Evolutionary conservation across 2,113 vertebrate species (phyloP), one percentile per base, ranked within the genome.

Genomic region (Maccullochella peelii): DNA sequence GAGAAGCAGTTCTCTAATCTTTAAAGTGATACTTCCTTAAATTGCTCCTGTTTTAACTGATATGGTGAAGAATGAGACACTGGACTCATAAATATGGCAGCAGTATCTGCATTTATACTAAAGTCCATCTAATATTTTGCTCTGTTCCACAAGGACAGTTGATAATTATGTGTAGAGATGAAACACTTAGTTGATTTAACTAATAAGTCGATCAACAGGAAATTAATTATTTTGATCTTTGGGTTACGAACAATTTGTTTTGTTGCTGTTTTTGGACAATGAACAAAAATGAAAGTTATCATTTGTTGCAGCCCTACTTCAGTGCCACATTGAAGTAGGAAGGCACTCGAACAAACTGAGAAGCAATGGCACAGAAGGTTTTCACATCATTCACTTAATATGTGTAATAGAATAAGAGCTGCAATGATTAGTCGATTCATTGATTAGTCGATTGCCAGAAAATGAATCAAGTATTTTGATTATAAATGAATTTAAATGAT

Each of bases 1-100:
- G 2, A 65, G 54, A 85, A 44, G 42, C 16, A 57, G 20, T 55
- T 79, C 18, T 57, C 10, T 71, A 12, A 79, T 79, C 49, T 54
- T 16, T n/a, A 7, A 52, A 25, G 62, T 75, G 73, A 73, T 66
- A 73, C 27, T 57, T 65, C 57, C 38, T 36, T 3, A 70, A 73
- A 18, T 75, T 63, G 8, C 4, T 30, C 49, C 49, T 36, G 7
- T 68, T 58, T 27, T 49, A 30, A 66, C 20, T 25, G 3, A 59
- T 69, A 59, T 52, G 42, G 33, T 23, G n/a, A 58, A 11, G 10
- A 74, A 67, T 42, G 23, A 62, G 6, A 70, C 7, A 58, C 5
- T 14, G 20, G 54, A 61, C 21, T 76, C 30, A 59, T 25, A 23
- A 20, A 49, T 54, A 23, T 44, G 2, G 3, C 6, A n/a, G 40